Conservation (phyloP, 2,888 invertebrate species). For the Erynnis tages region DNA sequence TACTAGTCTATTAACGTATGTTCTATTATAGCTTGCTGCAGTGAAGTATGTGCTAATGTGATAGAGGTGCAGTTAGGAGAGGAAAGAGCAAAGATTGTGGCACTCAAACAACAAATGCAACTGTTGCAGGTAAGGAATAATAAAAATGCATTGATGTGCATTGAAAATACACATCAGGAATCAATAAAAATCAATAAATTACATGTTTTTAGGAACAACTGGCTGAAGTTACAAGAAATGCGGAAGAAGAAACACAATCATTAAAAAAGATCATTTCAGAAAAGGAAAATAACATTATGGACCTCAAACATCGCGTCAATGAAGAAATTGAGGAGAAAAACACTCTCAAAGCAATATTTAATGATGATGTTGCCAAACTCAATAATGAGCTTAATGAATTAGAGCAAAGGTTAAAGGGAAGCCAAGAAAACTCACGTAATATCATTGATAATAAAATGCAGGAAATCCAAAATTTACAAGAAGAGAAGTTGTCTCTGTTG, state of each 20-base stretch:
- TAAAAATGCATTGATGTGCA: background rate
- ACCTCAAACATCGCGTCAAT: conserved; percentile 61
- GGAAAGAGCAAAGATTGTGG: conserved; percentile 62
- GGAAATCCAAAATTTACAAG: conserved; percentile 63
- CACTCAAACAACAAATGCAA: conserved; percentile 59
- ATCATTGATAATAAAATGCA: conserved; percentile 55
- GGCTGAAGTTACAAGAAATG: conserved; percentile 44
- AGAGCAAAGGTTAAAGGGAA: conserved; percentile 57
- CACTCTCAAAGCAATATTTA: conserved; percentile 47
- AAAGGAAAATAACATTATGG: conserved; percentile 54
- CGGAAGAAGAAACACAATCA: conserved; percentile 46
- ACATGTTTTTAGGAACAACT: conserved; percentile 46
- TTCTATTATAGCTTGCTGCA: conserved; percentile 54
- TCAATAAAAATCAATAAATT: background rate
- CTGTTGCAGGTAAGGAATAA: conserved; percentile 51
- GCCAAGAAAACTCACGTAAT: conserved; percentile 46
- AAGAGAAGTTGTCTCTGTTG: conserved; percentile 60
- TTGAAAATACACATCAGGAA: too few species aligned
- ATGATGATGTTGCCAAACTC: conserved; percentile 56
- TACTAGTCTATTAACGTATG: background rate
- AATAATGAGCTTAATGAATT: conserved; percentile 64
- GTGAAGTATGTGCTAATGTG: conserved; percentile 68
- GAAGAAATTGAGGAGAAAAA: conserved; percentile 63
- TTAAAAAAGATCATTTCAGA: conserved; percentile 48
- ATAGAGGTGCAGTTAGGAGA: conserved; percentile 71